Conservation (phyloP, 2,797 vertebrate species). For the Chrysocyon brachyurus region DNA sequence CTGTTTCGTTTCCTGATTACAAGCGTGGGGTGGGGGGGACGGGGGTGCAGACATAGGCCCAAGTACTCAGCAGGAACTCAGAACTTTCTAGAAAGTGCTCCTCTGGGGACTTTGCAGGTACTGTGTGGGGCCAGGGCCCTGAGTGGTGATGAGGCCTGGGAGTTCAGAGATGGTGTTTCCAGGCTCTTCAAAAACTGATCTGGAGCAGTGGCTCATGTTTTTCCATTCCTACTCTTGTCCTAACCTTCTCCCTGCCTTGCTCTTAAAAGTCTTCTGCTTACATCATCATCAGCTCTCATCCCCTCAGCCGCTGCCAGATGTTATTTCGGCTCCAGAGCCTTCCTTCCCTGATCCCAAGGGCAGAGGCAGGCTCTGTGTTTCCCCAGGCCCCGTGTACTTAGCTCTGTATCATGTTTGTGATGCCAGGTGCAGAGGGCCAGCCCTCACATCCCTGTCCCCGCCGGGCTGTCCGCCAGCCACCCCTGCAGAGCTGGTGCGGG, state of each 20-base stretch:
- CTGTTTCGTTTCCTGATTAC: not conserved
- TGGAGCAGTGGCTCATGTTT: not conserved
- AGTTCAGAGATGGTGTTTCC: not conserved
- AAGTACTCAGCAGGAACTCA: not conserved
- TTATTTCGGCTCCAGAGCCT: not conserved
- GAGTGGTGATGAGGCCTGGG: not conserved
- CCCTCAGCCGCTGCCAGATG: not conserved
- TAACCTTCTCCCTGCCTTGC: not conserved
- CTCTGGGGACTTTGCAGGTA: not conserved
- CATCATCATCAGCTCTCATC: rapidly evolving
- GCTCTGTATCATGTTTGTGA: not conserved
- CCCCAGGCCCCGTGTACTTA: rapidly evolving
- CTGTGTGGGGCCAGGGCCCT: not conserved
- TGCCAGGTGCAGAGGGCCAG: not conserved
- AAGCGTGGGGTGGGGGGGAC: not conserved
- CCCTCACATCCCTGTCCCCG: not conserved
- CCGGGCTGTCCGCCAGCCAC: not conserved
- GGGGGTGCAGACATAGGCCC: not conserved
- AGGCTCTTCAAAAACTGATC: not conserved
- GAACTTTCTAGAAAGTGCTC: conserved; percentile 50
- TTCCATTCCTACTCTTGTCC: not conserved
- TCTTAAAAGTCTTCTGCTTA: not conserved
- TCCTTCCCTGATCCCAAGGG: not conserved
- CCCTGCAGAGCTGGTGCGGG: not conserved
- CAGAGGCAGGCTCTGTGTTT: not conserved